Conservation (phyloP, 2,888 invertebrate genomes). For the Orthosia gothica region DNA sequence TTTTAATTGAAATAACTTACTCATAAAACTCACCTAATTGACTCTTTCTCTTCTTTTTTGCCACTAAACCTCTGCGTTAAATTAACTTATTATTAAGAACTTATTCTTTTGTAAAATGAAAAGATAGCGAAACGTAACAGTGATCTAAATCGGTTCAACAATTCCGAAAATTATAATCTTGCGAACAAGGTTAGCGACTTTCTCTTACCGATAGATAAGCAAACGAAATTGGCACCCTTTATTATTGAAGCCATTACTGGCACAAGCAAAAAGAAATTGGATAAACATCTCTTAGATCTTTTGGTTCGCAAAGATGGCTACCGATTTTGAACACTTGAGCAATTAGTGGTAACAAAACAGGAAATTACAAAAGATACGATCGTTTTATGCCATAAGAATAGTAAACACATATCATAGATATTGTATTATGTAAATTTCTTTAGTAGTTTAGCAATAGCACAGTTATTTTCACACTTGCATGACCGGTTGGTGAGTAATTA, state of each 20-base stretch:
- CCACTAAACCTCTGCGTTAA: slow-evolving; percentile 12
- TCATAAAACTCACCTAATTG: slow-evolving; percentile 7
- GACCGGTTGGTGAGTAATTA: slow-evolving; percentile 53
- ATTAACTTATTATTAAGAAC: slow-evolving; percentile 22
- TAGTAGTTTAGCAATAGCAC: slow-evolving; percentile 44
- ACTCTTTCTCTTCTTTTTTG: slow-evolving; percentile 3
- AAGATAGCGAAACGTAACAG: slow-evolving; percentile 35
- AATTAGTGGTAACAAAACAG: not conserved
- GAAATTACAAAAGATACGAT: slow-evolving; percentile 23
- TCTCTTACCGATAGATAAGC: slow-evolving; percentile 61
- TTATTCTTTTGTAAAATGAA: slow-evolving; percentile 36
- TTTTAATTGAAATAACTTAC: slow-evolving; percentile 26
- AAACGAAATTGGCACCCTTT: slow-evolving; percentile 65
- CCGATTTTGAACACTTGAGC: not conserved
- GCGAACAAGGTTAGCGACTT: slow-evolving; percentile 61
- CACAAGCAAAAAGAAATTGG: slow-evolving; percentile 25
- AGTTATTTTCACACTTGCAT: slow-evolving; percentile 64
- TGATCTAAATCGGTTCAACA: slow-evolving; percentile 62
- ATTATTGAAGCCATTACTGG: slow-evolving; percentile 42
- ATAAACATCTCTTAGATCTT: slow-evolving; percentile 21
- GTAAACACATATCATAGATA: slow-evolving; percentile 12
- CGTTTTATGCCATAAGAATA: slow-evolving; percentile 13
- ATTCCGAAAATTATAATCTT: slow-evolving; percentile 58
- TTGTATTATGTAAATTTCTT: slow-evolving; percentile 54
- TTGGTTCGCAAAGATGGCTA: not conserved